phyloP scores from a whole-genome alignment of 2,888 invertebrate genomes.

The Pheosia gnoma region DNA sequence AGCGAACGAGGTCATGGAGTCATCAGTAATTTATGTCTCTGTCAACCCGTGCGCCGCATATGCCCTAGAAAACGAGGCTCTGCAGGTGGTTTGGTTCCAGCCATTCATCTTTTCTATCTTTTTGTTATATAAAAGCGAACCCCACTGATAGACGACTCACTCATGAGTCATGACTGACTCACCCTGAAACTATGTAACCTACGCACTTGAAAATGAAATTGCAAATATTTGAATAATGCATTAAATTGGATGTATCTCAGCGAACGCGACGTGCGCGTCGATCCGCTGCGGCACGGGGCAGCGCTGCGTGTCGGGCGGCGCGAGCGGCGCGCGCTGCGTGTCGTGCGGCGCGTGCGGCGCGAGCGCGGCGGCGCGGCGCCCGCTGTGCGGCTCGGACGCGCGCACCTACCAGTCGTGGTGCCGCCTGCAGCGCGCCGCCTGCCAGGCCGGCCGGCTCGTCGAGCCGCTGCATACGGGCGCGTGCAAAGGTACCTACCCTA shows the following conservation, averaged over 20 bases:
- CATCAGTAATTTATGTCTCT: too few relatives aligned
- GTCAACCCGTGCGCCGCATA: too few relatives aligned
- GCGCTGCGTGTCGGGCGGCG: constrained; percentile 72
- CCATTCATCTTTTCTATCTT: too few relatives aligned
- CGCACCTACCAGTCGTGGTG: constrained; percentile 91
- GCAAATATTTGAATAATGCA: too few relatives aligned
- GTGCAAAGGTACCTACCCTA: constrained; percentile 72
- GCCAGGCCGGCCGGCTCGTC: constrained; percentile 88
- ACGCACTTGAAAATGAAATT: too few relatives aligned
- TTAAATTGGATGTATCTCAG: constrained; percentile 35
- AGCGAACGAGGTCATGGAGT: too few relatives aligned
- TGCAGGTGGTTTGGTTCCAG: too few relatives aligned
- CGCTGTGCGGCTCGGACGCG: constrained; percentile 89
- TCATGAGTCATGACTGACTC: too few relatives aligned
- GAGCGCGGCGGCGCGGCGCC: constrained; percentile 65
- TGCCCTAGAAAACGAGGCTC: too few relatives aligned
- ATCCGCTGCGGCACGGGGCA: constrained; percentile 67
- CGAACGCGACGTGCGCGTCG: constrained; percentile 73
- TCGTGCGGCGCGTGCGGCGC: constrained; percentile 67
- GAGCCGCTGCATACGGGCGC: constrained; percentile 89
- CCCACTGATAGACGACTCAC: too few relatives aligned
- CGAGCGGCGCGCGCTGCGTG: constrained; percentile 69
- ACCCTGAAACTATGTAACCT: too few relatives aligned
- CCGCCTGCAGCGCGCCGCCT: constrained; percentile 90
- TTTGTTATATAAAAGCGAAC: too few relatives aligned